Evolutionary conservation across 2,113 vertebrate genomes (phyloP).

Genomic region (Dipodomys stephensi): DNA sequence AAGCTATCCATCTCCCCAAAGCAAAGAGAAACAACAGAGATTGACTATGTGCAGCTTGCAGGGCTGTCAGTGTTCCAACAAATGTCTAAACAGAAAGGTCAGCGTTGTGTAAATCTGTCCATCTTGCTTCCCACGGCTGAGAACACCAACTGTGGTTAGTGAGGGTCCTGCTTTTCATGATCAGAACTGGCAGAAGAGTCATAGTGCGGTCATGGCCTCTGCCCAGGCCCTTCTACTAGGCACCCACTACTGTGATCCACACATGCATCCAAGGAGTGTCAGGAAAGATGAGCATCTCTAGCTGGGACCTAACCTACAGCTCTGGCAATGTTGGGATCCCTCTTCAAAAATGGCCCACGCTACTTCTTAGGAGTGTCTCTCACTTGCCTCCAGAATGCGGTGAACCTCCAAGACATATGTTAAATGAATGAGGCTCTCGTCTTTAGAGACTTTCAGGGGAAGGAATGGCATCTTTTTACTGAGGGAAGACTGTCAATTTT

Average conservation of each 20-base stretch:
- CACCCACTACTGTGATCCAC: neutral
- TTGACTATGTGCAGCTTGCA: neutral
- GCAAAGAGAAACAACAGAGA: constrained; percentile 52
- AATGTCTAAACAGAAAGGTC: constrained; percentile 61
- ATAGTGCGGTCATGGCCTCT: neutral
- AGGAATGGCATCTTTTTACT: constrained; percentile 12
- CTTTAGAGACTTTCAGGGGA: neutral
- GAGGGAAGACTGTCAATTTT: neutral
- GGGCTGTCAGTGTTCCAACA: constrained; percentile 41
- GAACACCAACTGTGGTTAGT: neutral
- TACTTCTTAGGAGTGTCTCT: neutral
- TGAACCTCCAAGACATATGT: neutral
- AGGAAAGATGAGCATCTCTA: neutral
- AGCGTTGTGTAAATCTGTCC: neutral
- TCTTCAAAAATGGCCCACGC: neutral
- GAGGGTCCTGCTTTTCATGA: neutral
- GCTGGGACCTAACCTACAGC: neutral
- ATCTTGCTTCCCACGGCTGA: neutral
- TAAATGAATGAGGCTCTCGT: neutral
- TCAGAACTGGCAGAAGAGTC: neutral
- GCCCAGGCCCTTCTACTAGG: neutral
- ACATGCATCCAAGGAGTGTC: neutral
- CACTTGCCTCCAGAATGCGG: neutral
- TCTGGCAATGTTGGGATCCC: neutral
- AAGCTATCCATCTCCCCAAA: constrained; percentile 56